phyloP scores from a whole-genome alignment of 1,140 invertebrate species.

The Acromyrmex charruanus region DNA sequence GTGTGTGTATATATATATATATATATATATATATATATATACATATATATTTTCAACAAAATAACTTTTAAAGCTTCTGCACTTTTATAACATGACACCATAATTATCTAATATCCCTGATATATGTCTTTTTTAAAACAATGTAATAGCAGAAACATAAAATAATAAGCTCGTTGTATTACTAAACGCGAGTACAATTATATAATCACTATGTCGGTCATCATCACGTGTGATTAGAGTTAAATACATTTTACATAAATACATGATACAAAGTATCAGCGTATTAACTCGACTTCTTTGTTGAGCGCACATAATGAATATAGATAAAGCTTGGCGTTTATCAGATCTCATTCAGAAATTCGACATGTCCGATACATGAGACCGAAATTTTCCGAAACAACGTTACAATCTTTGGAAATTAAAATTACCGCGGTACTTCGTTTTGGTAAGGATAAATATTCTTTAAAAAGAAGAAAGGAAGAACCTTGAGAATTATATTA shows the following conservation, averaged over 20 bases:
- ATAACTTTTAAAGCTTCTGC: background rate
- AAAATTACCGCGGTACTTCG: background rate
- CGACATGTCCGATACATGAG: too few relatives aligned
- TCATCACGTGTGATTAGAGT: background rate
- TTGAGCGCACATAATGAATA: background rate
- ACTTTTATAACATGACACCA: background rate
- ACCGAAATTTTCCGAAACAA: too few relatives aligned
- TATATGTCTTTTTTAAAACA: background rate
- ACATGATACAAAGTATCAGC: background rate
- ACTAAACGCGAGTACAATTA: slow-evolving; percentile 13
- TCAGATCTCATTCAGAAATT: too few relatives aligned
- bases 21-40: too few relatives aligned
- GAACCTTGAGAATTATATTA: background rate
- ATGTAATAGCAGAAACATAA: background rate
- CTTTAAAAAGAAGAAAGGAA: background rate
- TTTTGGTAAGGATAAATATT: background rate
- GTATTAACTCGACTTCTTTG: background rate
- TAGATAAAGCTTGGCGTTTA: background rate
- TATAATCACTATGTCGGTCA: background rate
- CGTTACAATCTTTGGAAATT: background rate
- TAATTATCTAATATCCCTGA: background rate
- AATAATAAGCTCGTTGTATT: background rate
- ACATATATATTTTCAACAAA: background rate
- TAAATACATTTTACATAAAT: slow-evolving; percentile 8
- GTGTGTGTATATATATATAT: too few relatives aligned